Evolutionary conservation across 1,140 invertebrate species (phyloP), one percentile per base, ranked within the genome.

Genomic region (Drosophila nannoptera): DNA sequence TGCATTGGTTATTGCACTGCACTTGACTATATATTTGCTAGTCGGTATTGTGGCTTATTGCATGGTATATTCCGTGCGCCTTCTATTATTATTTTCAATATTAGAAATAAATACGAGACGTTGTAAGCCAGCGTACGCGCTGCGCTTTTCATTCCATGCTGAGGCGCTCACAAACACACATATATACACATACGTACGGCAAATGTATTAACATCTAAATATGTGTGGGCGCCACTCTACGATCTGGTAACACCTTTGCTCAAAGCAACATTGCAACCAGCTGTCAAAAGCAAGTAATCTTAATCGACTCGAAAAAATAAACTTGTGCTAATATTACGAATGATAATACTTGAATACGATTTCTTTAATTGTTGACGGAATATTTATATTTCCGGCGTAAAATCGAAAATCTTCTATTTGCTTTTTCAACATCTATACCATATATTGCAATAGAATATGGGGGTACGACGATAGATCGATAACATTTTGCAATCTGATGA

Each of bases 81-180:
- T 73, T 69, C 54, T 45, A 64, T 53, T 56, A 69, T 58, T 73
- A 69, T 65, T 53, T 73, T 38, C 16, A 54, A 65, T 52, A 71
- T 68, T 61, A 49, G 22, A 77, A 64, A 73, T 80, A 76, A 80
- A 71, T 70, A 80, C 61, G 69, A 70, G 48, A 74, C 65, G 68
- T 74, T 70, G 68, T 76, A 73, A 76, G 73, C 61, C 80, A 82
- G 78, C 80, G 78, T 64, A 75, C 78, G 73, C 78, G 78, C 78
- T 72, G 63, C 69, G 64, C 69, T 69, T 69, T 69, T 66, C 68
- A 70, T 83, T 78, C 78, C 78, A 83, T 83, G 78, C 78, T 83
- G 78, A 78, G 75, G 78, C 75, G 74, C 75, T 63, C 66, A 83
- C 71, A 72, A 69, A 69, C 61, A 75, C 77, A 70, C 52, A 55